Evolutionary conservation across 1,140 invertebrate species (phyloP).

Genomic region (Pemphigus obesinymphae): DNA sequence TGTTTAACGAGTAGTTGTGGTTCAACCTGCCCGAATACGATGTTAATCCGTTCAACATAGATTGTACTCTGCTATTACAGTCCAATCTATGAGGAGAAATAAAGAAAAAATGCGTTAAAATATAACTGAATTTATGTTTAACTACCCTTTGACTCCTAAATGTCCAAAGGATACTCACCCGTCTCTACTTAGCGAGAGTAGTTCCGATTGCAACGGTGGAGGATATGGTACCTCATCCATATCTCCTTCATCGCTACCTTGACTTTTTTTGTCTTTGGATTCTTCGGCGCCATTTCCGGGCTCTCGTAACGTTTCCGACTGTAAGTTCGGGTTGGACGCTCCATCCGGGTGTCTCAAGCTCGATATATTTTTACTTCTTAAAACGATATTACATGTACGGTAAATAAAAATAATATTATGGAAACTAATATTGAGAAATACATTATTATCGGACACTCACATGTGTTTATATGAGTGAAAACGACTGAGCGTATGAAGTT

Average conservation of each 20-base stretch:
- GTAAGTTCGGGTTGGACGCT: constrained; percentile 84
- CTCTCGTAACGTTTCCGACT: constrained; percentile 53
- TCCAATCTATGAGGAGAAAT: constrained; percentile 40
- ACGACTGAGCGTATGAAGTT: constrained; percentile 20
- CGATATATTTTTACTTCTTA: constrained; percentile 59
- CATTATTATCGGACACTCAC: not conserved
- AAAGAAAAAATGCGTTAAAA: not conserved
- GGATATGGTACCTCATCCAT: constrained; percentile 48
- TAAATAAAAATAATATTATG: too few species aligned
- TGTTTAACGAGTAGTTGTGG: constrained; percentile 13
- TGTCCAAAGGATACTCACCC: constrained; percentile 39
- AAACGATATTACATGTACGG: too few species aligned
- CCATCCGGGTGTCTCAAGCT: constrained; percentile 79
- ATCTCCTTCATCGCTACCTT: constrained; percentile 46
- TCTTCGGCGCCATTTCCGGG: constrained; percentile 62
- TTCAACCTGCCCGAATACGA: constrained; percentile 14
- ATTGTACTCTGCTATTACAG: constrained; percentile 33
- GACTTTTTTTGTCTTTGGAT: constrained; percentile 45
- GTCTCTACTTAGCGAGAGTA: constrained; percentile 46
- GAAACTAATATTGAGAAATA: too few species aligned
- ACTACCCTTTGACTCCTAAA: too few species aligned
- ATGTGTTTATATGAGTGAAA: constrained; percentile 18
- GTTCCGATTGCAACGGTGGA: constrained; percentile 52
- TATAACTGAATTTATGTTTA: too few species aligned
- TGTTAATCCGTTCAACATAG: constrained; percentile 14